These are phyloP conservation scores for Drosophila siamana DNA, from an alignment of 2,888 invertebrate genomes.

Conservation along the genomic window DNA sequence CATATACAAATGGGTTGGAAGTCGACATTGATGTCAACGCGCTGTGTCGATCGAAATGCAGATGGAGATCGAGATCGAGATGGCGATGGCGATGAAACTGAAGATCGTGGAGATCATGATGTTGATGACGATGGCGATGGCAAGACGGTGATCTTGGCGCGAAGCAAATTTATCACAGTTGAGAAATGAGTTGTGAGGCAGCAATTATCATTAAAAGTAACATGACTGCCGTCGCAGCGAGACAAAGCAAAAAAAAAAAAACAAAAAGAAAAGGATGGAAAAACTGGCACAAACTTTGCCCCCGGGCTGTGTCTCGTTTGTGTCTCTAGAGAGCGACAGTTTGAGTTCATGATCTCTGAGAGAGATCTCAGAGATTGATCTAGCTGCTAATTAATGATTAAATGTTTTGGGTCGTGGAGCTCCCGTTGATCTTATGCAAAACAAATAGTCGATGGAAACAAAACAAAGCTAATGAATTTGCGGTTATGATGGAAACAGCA, in stretches of 20 bases:
- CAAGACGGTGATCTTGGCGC: conserved; percentile 29
- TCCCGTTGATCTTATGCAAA: conserved; percentile 50
- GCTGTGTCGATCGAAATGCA: conserved; percentile 17
- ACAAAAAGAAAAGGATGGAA: too few relatives aligned
- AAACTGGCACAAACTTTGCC: conserved; percentile 22
- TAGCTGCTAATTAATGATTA: conserved; percentile 72
- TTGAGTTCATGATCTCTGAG: neutral
- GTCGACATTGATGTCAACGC: conserved; percentile 54
- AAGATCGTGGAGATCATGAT: conserved; percentile 8
- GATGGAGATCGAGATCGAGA: conserved; percentile 30
- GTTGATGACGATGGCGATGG: conserved; percentile 18
- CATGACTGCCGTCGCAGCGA: conserved; percentile 61
- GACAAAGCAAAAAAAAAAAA: neutral
- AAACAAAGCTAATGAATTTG: conserved; percentile 68
- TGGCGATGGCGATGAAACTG: conserved; percentile 21
- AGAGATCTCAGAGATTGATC: conserved; percentile 46
- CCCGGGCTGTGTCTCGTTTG: neutral
- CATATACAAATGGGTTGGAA: conserved; percentile 34
- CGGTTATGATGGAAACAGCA: conserved; percentile 53
- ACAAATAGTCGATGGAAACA: conserved; percentile 26
- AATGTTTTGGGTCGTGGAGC: conserved; percentile 20
- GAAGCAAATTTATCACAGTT: conserved; percentile 73
- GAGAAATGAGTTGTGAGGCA: conserved; percentile 81
- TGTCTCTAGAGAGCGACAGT: conserved; percentile 29
- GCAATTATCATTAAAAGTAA: conserved; percentile 83